These are phyloP conservation scores for Carapus acus DNA, from an alignment of 2,797 vertebrate species.

Conservation along the genomic window DNA sequence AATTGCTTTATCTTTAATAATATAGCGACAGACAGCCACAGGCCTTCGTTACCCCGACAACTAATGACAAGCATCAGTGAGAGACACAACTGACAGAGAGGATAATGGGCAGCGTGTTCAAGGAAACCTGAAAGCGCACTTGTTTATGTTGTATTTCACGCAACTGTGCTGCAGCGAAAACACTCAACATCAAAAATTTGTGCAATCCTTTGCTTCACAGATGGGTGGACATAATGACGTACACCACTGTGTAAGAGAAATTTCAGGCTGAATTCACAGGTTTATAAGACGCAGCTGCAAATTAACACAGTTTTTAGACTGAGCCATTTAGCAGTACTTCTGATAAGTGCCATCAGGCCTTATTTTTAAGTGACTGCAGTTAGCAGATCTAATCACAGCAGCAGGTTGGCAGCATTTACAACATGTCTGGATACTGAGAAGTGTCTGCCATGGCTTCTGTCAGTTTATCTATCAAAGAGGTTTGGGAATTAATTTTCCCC, in stretches of 20 bases:
- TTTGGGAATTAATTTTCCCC: constrained; percentile 1
- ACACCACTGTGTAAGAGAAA: no score
- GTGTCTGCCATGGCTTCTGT: no score
- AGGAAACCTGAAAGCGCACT: constrained; percentile 26
- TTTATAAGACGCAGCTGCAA: constrained; percentile 1
- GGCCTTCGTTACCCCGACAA: constrained; percentile 63
- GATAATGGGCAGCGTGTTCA: constrained; percentile 35
- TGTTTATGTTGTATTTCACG: constrained; percentile 9
- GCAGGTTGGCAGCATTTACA: constrained; percentile 33
- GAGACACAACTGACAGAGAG: constrained; percentile 37
- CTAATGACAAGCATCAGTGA: constrained; percentile 56
- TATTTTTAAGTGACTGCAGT: constrained; percentile 37
- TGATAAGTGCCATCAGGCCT: constrained; percentile 29
- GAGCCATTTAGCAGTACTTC: constrained; percentile 24
- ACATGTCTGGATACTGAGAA: constrained; percentile 1
- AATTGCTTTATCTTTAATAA: constrained; percentile 61
- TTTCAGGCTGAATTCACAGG: no score
- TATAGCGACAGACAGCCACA: constrained; percentile 49
- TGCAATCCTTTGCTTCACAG: background rate
- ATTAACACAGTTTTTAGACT: background rate
- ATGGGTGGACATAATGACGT: background rate
- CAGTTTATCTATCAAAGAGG: background rate
- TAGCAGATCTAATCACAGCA: constrained; percentile 22
- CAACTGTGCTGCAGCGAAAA: constrained; percentile 9
- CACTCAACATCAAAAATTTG: background rate